Evolutionary conservation across 2,113 vertebrate species (phyloP).

Genomic region (Hippocampus abdominalis): DNA sequence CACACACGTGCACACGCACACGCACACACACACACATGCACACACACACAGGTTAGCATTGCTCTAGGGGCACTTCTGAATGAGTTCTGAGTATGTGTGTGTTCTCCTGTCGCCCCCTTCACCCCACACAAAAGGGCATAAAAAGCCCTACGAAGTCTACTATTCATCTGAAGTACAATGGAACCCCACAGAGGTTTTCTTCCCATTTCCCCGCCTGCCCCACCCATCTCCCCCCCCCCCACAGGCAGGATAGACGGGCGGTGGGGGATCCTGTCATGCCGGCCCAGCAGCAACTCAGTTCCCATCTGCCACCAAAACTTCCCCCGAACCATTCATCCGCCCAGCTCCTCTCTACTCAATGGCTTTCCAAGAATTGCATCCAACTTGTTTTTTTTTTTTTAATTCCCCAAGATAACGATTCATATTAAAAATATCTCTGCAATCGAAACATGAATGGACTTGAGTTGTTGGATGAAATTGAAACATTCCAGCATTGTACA

Average conservation of each 20-base stretch:
- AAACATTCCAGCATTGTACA: slow-evolving; percentile 28
- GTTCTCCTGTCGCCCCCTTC: slow-evolving; percentile 55
- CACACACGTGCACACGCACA: not conserved
- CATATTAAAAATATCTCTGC: slow-evolving; percentile 4
- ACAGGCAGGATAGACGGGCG: slow-evolving; percentile 56
- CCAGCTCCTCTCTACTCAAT: slow-evolving; percentile 1
- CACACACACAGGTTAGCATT: not conserved
- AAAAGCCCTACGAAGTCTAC: slow-evolving; percentile 68
- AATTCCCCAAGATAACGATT: slow-evolving; percentile 12
- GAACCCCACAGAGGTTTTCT: slow-evolving; percentile 78
- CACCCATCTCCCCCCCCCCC: slow-evolving; percentile 69
- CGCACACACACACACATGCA: too few species aligned
- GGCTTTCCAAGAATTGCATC: not conserved
- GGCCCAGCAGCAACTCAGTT: slow-evolving; percentile 55
- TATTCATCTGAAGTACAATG: slow-evolving; percentile 76
- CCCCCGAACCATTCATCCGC: slow-evolving; percentile 35
- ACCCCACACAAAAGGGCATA: slow-evolving; percentile 70
- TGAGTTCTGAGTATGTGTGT: slow-evolving; percentile 31
- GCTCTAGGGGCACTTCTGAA: slow-evolving; percentile 44
- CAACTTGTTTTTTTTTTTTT: not conserved
- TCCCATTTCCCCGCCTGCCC: slow-evolving; percentile 70
- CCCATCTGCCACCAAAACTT: slow-evolving; percentile 69
- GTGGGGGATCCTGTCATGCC: slow-evolving; percentile 51
- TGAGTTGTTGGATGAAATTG: slow-evolving; percentile 25
- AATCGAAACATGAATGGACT: slow-evolving; percentile 11